Evolutionary conservation across 2,797 vertebrate species (phyloP).

Genomic region (Dallia pectoralis): DNA sequence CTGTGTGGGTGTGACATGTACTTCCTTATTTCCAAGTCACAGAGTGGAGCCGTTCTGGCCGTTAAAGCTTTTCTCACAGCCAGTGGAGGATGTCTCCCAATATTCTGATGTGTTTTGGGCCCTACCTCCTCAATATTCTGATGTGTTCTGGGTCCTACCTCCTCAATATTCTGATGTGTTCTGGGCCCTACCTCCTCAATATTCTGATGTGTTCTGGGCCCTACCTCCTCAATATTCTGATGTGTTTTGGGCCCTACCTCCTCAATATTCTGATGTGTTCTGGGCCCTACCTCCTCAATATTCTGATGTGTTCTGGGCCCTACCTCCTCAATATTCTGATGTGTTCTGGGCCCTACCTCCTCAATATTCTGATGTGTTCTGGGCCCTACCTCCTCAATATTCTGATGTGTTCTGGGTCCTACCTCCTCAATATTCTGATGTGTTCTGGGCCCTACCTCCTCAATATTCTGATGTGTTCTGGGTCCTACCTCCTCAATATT

Average conservation of each 20-base stretch:
- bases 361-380: conserved; percentile 48
- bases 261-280: conserved; percentile 46
- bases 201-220: conserved; percentile 48
- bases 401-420: conserved; percentile 45
- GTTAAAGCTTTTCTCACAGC: conserved; percentile 58
- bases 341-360: conserved; percentile 46
- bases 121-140: conserved; percentile 43
- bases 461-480: conserved; percentile 49
- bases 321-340: conserved; percentile 43
- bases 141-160: conserved; percentile 44
- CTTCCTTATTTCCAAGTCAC: conserved; percentile 74
- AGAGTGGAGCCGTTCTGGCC: conserved; percentile 55
- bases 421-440: conserved; percentile 43
- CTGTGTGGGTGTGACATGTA: conserved; percentile 73
- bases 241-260: conserved; percentile 45
- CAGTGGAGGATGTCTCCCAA: conserved; percentile 54
- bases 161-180: conserved; percentile 47
- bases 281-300: conserved; percentile 47
- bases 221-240: conserved; percentile 44
- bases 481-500: conserved; percentile 45
- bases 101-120: conserved; percentile 49
- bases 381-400: conserved; percentile 47
- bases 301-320: conserved; percentile 46
- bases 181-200: conserved; percentile 45
- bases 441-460: conserved; percentile 46